phyloP scores from a whole-genome alignment of 2,113 vertebrate species.

The Capricornis sumatraensis region DNA sequence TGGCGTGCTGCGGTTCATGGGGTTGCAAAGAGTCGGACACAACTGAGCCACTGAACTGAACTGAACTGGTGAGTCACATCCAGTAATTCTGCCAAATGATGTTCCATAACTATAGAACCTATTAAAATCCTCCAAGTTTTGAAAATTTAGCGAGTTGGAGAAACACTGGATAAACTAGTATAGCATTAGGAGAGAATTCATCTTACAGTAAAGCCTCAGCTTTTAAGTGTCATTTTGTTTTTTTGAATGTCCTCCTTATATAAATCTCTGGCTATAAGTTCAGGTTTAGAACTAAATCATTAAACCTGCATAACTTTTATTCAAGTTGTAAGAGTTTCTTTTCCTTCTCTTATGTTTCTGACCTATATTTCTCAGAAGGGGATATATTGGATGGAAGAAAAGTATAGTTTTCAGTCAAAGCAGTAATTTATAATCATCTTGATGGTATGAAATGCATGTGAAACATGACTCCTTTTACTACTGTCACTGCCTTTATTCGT shows the following conservation, averaged over 20 bases:
- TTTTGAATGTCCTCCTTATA: background rate
- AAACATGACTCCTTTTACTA: background rate
- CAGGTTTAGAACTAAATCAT: background rate
- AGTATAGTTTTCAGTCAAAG: background rate
- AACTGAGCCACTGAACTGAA: background rate
- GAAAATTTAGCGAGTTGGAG: background rate
- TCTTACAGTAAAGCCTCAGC: background rate
- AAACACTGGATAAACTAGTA: background rate
- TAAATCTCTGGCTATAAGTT: background rate
- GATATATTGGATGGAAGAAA: background rate
- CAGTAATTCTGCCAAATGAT: background rate
- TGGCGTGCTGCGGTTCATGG: background rate
- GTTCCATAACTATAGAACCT: background rate
- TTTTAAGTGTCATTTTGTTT: background rate
- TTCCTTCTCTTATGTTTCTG: background rate
- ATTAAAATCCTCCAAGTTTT: background rate
- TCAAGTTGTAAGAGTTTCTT: background rate
- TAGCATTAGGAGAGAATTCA: background rate
- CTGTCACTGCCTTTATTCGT: background rate
- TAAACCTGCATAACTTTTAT: background rate
- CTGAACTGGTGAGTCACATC: background rate
- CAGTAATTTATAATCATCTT: background rate
- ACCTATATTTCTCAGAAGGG: background rate
- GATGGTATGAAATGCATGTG: background rate
- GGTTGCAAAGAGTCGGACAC: rapidly evolving